Conservation (phyloP, 53 echinoderm and acorn worm genomes). For the Antedon mediterranea region DNA sequence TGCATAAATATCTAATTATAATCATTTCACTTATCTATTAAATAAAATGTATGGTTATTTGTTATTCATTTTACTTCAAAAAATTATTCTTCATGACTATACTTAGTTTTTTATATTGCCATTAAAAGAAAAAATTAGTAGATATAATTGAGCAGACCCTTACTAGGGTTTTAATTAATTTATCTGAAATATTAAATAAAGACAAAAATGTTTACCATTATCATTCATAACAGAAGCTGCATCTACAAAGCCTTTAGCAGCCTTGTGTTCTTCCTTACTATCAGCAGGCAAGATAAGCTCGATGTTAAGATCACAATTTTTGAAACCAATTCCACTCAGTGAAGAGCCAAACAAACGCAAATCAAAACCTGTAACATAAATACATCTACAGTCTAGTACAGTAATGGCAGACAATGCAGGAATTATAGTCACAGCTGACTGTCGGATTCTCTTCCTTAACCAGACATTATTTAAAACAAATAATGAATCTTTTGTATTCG, state of each 20-base stretch:
- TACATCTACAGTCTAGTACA: neutral
- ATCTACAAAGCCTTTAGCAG: slow-evolving; percentile 27
- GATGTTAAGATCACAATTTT: slow-evolving; percentile 64
- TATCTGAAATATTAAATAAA: too few species aligned
- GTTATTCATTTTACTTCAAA: too few species aligned
- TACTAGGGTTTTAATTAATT: too few species aligned
- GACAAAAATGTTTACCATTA: neutral
- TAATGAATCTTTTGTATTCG: too few species aligned
- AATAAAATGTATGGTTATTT: neutral
- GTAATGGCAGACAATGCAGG: too few species aligned
- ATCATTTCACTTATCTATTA: neutral
- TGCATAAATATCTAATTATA: neutral
- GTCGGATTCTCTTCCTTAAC: too few species aligned
- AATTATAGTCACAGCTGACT: too few species aligned
- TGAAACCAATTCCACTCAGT: slow-evolving; percentile 83
- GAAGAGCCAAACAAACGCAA: slow-evolving; percentile 92
- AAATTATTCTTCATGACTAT: too few species aligned
- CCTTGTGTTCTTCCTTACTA: slow-evolving; percentile 1
- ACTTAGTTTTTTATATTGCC: too few species aligned
- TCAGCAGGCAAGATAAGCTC: slow-evolving; percentile 20
- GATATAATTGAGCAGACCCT: neutral
- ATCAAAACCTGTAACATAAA: slow-evolving; percentile 36
- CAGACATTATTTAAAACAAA: too few species aligned
- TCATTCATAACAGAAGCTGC: slow-evolving; percentile 15
- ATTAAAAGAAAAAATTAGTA: too few species aligned